Base-by-base conservation (phyloP, 30 jellyfish, hydroid and myxozoan species). In the Cassiopea xamachana region DNA sequence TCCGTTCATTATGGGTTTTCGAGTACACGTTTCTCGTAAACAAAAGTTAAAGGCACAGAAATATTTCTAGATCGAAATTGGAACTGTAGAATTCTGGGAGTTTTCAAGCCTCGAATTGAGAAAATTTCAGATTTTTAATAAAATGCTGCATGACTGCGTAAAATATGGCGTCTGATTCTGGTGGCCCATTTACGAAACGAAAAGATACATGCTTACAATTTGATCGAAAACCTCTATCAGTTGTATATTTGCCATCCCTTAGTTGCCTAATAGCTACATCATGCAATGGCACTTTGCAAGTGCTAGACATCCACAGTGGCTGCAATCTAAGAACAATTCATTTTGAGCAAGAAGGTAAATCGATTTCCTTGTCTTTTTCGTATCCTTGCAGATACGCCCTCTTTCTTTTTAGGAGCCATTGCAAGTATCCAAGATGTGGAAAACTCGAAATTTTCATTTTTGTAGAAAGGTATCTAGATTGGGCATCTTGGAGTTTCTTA, bases 291-390 rank as follows among this genome's bases (percentile, higher is more conserved):
- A 79, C 76, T 46, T 48, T 94, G 49, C 98, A 94, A 76, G 97
- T 94, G 15, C 73, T 94, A 1, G 98, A 94, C 86, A 90, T 94
- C 75, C 98, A 94, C 69, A 75, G 96, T 64, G 98, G 98, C 62
- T 60, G 91, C 51, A 72, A 62, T 18, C 46, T 93, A 71, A 67
- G 85, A 55, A 89, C 48, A 47, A 74, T 85, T 47, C 27, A 69
- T 70, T 70, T 75, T 59, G 76, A 2, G 10, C 80, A 71, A 19
- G 80, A 69, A 69, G 90, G 91, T 84, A 82, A 72, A 59, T 17
- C 27, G 8, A 64, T 64, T 64, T 64, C 74, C 74, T 64, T 64
- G 9, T 39, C 75, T 19, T 55, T 17, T 14, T 12, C 19, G 58
- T 16, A 2, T 39, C n/a, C 47, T 18, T 18, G 46, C 14, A 60